Evolutionary conservation across 1,140 invertebrate genomes (phyloP).

Genomic region (Drosophila navojoa): DNA sequence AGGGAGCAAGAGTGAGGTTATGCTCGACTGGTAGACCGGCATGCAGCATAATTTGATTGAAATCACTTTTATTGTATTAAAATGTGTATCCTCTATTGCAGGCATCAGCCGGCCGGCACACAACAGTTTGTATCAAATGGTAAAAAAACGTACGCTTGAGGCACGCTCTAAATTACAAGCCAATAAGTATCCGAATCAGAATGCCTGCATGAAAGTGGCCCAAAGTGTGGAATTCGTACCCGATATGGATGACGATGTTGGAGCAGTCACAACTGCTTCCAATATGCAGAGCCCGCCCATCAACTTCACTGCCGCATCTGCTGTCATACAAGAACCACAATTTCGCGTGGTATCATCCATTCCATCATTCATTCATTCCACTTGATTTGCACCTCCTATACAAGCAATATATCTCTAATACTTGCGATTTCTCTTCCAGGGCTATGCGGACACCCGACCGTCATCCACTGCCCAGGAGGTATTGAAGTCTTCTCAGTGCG

Average conservation of each 20-base stretch:
- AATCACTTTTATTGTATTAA: background rate
- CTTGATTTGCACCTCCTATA: background rate
- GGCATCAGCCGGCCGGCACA: slow-evolving; percentile 51
- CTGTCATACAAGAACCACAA: slow-evolving; percentile 32
- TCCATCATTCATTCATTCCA: background rate
- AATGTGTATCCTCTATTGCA: slow-evolving; percentile 22
- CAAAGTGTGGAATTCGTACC: slow-evolving; percentile 31
- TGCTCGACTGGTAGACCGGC: slow-evolving; percentile 24
- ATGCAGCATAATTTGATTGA: background rate
- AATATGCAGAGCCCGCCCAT: slow-evolving; percentile 5
- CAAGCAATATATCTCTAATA: background rate
- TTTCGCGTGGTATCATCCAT: slow-evolving; percentile 42
- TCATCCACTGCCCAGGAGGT: slow-evolving; percentile 54
- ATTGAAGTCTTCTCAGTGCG: slow-evolving; percentile 58
- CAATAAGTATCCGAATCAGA: slow-evolving; percentile 74
- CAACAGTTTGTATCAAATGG: slow-evolving; percentile 78
- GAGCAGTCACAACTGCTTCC: background rate
- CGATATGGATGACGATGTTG: slow-evolving; percentile 21
- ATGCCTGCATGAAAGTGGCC: slow-evolving; percentile 53
- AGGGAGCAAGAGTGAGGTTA: slow-evolving; percentile 41
- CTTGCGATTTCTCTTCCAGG: slow-evolving; percentile 15
- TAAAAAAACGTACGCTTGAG: slow-evolving; percentile 77
- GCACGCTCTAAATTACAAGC: slow-evolving; percentile 72
- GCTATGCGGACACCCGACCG: slow-evolving; percentile 34
- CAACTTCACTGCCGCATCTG: background rate